A percentile compares a stretch with the other conserved stretches of the same genome.
These are phyloP conservation scores for Scopus umbretta DNA, from an alignment of 2,113 vertebrate genomes.

Conservation along the genomic window DNA sequence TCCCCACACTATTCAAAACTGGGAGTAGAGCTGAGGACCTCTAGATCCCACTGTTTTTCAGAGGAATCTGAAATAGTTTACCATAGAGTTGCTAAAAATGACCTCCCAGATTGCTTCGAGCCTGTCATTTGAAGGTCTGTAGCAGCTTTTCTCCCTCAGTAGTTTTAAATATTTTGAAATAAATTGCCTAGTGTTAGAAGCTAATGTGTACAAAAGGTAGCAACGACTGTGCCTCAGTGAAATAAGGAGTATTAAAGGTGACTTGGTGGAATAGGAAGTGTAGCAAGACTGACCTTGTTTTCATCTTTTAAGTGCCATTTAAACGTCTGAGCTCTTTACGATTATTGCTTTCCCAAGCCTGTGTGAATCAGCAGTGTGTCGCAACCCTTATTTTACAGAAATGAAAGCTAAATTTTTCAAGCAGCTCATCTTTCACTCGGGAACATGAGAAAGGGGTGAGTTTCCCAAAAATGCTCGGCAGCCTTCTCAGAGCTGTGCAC, in stretches of 20 bases:
- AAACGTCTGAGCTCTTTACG: not conserved
- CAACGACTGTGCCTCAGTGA: not conserved
- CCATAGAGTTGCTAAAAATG: not conserved
- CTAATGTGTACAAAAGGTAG: not conserved
- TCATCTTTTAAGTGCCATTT: not conserved
- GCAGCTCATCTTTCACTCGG: not conserved
- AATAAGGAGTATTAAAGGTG: not conserved
- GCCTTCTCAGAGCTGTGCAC: not conserved
- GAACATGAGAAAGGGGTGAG: not conserved
- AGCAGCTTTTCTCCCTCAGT: not conserved
- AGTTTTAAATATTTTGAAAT: not conserved
- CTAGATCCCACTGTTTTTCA: not conserved
- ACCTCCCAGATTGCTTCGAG: not conserved
- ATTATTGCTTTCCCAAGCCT: not conserved
- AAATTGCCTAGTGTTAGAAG: not conserved
- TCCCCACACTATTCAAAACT: not conserved
- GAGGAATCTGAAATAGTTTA: not conserved
- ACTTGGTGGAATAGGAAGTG: not conserved
- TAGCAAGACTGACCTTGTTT: rapidly evolving
- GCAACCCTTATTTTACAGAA: not conserved
- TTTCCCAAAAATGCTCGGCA: not conserved
- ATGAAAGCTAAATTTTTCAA: not conserved
- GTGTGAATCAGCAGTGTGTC: not conserved
- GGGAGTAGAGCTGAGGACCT: not conserved
- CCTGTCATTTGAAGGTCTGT: not conserved